Evolutionary conservation across 1,140 invertebrate species (phyloP).

Genomic region (Drosophila hydei): DNA sequence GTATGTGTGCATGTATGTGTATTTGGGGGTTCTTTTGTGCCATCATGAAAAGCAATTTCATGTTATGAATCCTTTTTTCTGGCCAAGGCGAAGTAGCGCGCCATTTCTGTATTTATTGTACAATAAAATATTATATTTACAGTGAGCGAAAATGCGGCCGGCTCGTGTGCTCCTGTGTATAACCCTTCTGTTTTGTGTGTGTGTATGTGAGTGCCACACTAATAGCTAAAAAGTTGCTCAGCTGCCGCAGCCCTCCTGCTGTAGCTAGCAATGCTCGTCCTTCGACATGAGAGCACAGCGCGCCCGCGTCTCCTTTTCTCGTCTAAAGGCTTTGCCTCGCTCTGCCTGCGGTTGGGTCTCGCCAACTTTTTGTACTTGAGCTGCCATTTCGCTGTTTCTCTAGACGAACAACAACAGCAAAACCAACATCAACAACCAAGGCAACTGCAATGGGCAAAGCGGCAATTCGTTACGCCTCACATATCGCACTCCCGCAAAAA

Average conservation of each 20-base stretch:
- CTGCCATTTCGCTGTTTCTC: slow-evolving; percentile 72
- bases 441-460: slow-evolving; percentile 33
- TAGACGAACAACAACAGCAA: slow-evolving; percentile 46
- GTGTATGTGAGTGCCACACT: slow-evolving; percentile 40
- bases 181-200: slow-evolving; percentile 37
- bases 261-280: slow-evolving; percentile 11
- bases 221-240: slow-evolving; percentile 58
- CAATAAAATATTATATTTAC: slow-evolving; percentile 83
- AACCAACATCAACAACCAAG: slow-evolving; percentile 15
- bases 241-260: neutral
- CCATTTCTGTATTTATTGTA: slow-evolving; percentile 72
- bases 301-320: slow-evolving; percentile 4
- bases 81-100: slow-evolving; percentile 66
- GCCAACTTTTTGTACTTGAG: slow-evolving; percentile 66
- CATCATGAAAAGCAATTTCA: slow-evolving; percentile 78
- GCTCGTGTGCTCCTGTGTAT: slow-evolving; percentile 28
- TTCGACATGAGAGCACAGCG: neutral
- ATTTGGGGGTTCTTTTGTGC: slow-evolving; percentile 50
- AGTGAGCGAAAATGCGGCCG: slow-evolving; percentile 63
- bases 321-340: neutral
- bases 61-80: slow-evolving; percentile 78
- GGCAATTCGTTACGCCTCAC: slow-evolving; percentile 68
- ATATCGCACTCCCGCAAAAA: slow-evolving; percentile 53
- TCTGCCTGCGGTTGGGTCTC: slow-evolving; percentile 30
- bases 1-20: slow-evolving; percentile 6